Percentiles rank a stretch among this genome's conserved stretches.
Conservation (phyloP, 2,797 vertebrate genomes). For the Micropoecilia bifurca region DNA sequence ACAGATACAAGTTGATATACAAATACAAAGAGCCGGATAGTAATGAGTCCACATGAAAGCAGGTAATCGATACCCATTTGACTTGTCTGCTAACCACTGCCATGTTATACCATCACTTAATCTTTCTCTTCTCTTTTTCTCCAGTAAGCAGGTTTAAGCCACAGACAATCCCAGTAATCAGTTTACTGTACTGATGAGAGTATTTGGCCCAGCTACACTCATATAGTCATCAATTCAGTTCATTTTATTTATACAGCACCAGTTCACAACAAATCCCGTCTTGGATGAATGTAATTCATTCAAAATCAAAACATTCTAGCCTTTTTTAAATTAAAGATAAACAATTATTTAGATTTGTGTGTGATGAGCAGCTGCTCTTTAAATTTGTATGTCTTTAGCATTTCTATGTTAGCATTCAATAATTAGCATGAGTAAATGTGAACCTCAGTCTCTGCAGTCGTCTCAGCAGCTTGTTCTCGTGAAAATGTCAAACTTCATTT, state of each 20-base stretch:
- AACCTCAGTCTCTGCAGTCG: background rate
- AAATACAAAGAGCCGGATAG: background rate
- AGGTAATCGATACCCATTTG: background rate
- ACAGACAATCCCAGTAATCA: background rate
- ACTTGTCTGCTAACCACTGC: background rate
- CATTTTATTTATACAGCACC: too few relatives aligned
- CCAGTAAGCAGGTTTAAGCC: background rate
- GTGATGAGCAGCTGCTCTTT: background rate
- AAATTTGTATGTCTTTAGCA: background rate
- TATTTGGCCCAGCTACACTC: background rate
- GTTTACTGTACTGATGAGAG: background rate
- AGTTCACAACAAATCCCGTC: background rate
- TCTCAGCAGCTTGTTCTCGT: background rate
- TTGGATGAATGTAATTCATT: background rate
- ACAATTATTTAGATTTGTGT: background rate
- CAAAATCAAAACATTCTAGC: background rate
- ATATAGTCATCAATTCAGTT: too few relatives aligned
- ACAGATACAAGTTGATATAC: background rate
- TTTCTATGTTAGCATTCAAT: background rate
- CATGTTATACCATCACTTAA: background rate
- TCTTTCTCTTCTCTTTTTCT: background rate
- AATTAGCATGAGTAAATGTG: background rate
- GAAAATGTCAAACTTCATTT: background rate
- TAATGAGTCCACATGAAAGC: background rate
- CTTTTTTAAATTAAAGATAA: background rate